Evolutionary conservation across 30 jellyfish, hydroid and myxozoan genomes (phyloP), one percentile per base, ranked within the genome.

Genomic region (Hydractinia echinata): DNA sequence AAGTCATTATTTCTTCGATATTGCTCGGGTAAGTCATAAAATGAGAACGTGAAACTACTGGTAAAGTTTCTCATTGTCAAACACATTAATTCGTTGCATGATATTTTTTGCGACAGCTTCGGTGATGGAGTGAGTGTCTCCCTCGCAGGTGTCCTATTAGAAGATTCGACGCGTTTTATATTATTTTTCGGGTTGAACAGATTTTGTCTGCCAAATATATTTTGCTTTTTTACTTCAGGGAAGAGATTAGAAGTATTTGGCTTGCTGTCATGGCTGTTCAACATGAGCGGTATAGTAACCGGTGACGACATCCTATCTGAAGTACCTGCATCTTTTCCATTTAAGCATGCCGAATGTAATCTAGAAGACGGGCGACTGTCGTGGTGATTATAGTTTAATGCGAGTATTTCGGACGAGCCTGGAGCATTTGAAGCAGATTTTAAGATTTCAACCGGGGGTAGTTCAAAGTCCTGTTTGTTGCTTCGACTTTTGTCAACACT

Each of bases 31-130:
- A 76, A 9, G 53, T 76, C 84, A 54, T 76, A 76, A 76, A 39
- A 76, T 20, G 84, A 76, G 48, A 76, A 76, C 4, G 76, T 76
- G 4, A 6, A 76, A 55, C 77, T 76, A n/a, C 84, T 76, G 19
- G 84, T 76, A 76, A 76, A 54, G 4, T 53, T 39, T 78, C 51
- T 76, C 84, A 76, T 19, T 0, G 51, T 76, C 54, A 76, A 76
- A 48, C 73, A 53, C 18, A 11, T 20, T 30, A 76, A 39, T 55
- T 76, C 84, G 74, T 51, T 64, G 74, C 74, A 13, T 44, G 74
- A 64, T 0, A 64, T 64, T 5, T 64, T 64, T 64, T 51, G 19
- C 16, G 74, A 64, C 4, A 64, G 7, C 9, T 44, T n/a, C 39
- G 74, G 74, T 13, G 74, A 64, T 7, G 74, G 74, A 64, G 74